Evolutionary conservation across 1,140 invertebrate species (phyloP).

Genomic region (Drosophila lowei): DNA sequence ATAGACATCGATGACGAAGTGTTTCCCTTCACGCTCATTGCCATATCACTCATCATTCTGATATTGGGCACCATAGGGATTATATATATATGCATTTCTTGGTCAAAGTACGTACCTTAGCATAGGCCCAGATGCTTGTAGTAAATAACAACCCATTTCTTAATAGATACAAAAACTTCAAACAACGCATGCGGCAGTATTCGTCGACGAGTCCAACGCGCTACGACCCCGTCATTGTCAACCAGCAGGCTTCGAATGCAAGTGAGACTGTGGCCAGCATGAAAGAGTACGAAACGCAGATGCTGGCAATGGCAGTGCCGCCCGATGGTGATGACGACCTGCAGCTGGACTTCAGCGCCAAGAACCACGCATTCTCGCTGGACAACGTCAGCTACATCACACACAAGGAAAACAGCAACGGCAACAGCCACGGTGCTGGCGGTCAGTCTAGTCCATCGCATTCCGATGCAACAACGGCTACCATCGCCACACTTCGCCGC

Average conservation of each 20-base stretch:
- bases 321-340: slow-evolving; percentile 91
- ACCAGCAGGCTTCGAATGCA: slow-evolving; percentile 83
- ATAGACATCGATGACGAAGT: slow-evolving; percentile 88
- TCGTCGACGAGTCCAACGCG: slow-evolving; percentile 86
- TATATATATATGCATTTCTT: slow-evolving; percentile 95
- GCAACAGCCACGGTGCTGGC: slow-evolving; percentile 13
- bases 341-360: slow-evolving; percentile 93
- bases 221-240: slow-evolving; percentile 92
- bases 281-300: slow-evolving; percentile 94
- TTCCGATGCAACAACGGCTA: slow-evolving; percentile 90
- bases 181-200: slow-evolving; percentile 89
- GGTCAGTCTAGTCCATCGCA: slow-evolving; percentile 91
- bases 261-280: slow-evolving; percentile 83
- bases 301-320: slow-evolving; percentile 94
- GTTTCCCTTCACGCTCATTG: slow-evolving; percentile 93
- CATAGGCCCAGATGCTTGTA: background rate
- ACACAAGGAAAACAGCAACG: slow-evolving; percentile 88
- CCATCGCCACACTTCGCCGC: slow-evolving; percentile 86
- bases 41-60: slow-evolving; percentile 93
- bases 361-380: slow-evolving; percentile 93
- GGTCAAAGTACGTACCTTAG: slow-evolving; percentile 90
- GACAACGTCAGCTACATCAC: slow-evolving; percentile 94
- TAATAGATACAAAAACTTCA: slow-evolving; percentile 90
- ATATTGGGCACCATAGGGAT: slow-evolving; percentile 93
- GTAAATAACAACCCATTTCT: slow-evolving; percentile 3